Evolutionary conservation across 2,113 vertebrate genomes (phyloP).

Genomic region (Noctilio leporinus): DNA sequence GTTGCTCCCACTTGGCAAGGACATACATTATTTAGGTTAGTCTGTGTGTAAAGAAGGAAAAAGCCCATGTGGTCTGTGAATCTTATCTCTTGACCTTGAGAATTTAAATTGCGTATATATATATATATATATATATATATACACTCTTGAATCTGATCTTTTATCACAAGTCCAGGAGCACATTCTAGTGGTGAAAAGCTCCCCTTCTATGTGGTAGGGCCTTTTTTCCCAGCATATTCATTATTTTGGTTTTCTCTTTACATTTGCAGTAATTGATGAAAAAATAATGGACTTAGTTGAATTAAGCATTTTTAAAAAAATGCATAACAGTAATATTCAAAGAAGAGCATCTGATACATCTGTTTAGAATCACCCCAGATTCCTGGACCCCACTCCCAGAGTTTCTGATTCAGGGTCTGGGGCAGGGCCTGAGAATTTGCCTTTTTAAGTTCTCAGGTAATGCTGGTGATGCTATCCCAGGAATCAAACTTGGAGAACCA

Average conservation of each 20-base stretch:
- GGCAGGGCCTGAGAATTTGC: background rate
- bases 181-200: background rate
- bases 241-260: background rate
- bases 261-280: background rate
- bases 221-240: background rate
- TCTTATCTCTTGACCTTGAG: background rate
- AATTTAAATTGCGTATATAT: background rate
- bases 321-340: too few relatives aligned
- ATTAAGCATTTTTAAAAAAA: background rate
- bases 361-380: background rate
- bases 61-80: accelerated
- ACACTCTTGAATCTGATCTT: background rate
- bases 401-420: background rate
- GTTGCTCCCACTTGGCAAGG: background rate
- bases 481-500: background rate
- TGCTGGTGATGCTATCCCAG: background rate
- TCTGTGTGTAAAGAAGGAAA: too few relatives aligned
- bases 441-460: background rate
- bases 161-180: background rate
- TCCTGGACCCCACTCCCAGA: too few relatives aligned
- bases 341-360: background rate
- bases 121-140: too few relatives aligned
- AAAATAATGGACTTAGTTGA: background rate
- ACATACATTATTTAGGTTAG: too few relatives aligned
- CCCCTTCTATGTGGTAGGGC: too few relatives aligned